Base-by-base conservation (phyloP, 2,888 invertebrate genomes). In the Cataglyphis cursor region DNA sequence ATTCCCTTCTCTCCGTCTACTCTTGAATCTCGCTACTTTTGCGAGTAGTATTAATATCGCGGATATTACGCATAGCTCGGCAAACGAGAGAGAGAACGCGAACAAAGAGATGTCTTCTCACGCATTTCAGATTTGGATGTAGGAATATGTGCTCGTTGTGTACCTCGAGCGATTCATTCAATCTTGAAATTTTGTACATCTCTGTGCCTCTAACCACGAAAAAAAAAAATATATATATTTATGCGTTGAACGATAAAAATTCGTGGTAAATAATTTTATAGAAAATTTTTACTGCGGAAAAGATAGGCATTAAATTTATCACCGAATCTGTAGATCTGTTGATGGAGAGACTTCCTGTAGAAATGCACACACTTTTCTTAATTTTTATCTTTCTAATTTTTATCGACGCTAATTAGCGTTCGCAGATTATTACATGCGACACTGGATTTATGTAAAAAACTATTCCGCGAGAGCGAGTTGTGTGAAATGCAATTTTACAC, bases 141-240 rank as follows among this genome's bases (percentile, higher is more conserved):
- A 59, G 59, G 78, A 70, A 78, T 76, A 68, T 6, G 44, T 72
- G 78, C 72, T 48, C 72, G 59, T 80, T 59, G 59, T 78, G n/a
- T 68, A 68, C 21, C 24, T 41, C 18, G 35, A 48, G 28, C n/a
- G 15, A 3, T 68, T 68, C 66, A n/a, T 41, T 41, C 66, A 54
- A 65, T 44, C 59, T 80, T 44, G 12, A 57, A 57, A 31, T 59
- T 59, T 12, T 54, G 12, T 28, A 21, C 18, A 28, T 41, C 3
- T 57, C n/a, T 12, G 12, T 54, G 28, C 1, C 21, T 10, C 41
- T 41, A 31, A 15, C 24, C 28, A 28, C 28, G 28, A 35, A 35
- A 35, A 35, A 41, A 9, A 24, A 1, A 15, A 10, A 44, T 28
- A 4, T 28, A 15, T 8, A 12, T 28, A n/a, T 12, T 1, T 10